Evolutionary conservation across 2,888 invertebrate genomes (phyloP).

Genomic region (Anaspis maculata): DNA sequence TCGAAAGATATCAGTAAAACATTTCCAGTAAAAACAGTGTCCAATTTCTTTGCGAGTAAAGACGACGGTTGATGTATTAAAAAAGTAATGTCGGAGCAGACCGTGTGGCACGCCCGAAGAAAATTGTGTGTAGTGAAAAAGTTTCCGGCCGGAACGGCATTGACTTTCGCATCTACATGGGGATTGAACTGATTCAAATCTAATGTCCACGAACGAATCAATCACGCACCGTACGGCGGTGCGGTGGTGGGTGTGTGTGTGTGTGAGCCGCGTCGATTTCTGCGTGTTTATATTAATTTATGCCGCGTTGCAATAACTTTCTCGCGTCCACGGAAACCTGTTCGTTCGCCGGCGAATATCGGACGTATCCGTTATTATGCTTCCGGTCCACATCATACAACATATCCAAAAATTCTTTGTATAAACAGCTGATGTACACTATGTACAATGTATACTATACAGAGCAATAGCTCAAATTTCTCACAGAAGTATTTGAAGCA

Average conservation of each 20-base stretch:
- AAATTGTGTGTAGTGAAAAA: constrained; percentile 36
- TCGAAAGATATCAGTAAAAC: constrained; percentile 31
- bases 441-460: no score
- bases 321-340: no score
- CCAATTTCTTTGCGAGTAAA: constrained; percentile 35
- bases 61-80: constrained; percentile 37
- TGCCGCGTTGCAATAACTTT: not conserved
- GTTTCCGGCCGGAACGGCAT: constrained; percentile 24
- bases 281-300: not conserved
- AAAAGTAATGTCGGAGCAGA: constrained; percentile 35
- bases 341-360: no score
- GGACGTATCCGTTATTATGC: no score
- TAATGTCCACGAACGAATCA: constrained; percentile 36
- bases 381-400: no score
- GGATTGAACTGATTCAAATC: constrained; percentile 34
- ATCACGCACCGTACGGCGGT: constrained; percentile 33
- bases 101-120: constrained; percentile 30
- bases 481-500: no score
- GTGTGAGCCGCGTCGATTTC: no score
- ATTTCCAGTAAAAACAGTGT: constrained; percentile 33
- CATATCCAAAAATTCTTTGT: no score
- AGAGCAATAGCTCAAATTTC: no score
- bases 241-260: no score
- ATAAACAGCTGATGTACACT: no score
- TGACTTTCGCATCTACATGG: constrained; percentile 31